Conservation (phyloP, 2,113 vertebrate species). For the Marcusenius ussheri region DNA sequence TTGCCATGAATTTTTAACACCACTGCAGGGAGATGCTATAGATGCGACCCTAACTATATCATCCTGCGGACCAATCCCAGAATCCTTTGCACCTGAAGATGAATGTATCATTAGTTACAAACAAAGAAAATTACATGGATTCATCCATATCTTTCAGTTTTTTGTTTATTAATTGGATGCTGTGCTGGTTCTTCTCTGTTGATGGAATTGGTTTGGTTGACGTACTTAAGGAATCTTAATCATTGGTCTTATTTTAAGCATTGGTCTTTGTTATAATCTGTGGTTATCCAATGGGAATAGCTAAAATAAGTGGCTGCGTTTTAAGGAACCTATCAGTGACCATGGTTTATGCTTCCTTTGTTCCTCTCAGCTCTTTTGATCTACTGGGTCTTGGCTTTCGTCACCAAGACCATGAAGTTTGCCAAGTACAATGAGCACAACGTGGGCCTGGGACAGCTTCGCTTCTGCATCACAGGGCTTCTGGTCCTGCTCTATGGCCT, state of each 20-base stretch:
- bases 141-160: not conserved
- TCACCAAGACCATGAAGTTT: constrained; percentile 95
- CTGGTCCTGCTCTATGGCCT: constrained; percentile 83
- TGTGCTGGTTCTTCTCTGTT: not conserved
- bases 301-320: not conserved
- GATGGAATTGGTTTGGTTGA: not conserved
- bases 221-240: not conserved
- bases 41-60: not conserved
- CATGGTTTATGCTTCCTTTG: not conserved
- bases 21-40: not conserved
- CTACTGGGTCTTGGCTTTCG: constrained; percentile 91
- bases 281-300: not conserved
- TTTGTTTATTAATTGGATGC: not conserved
- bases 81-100: not conserved
- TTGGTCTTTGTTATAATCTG: not conserved
- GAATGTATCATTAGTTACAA: not conserved
- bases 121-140: not conserved
- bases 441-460: constrained; percentile 82
- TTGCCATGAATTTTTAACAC: not conserved
- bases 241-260: not conserved
- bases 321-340: not conserved
- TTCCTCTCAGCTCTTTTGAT: constrained; percentile 73
- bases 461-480: constrained; percentile 92
- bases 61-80: not conserved
- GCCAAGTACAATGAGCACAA: constrained; percentile 90